phyloP scores from a whole-genome alignment of 2,888 invertebrate species.

The Danaus chrysippus region DNA sequence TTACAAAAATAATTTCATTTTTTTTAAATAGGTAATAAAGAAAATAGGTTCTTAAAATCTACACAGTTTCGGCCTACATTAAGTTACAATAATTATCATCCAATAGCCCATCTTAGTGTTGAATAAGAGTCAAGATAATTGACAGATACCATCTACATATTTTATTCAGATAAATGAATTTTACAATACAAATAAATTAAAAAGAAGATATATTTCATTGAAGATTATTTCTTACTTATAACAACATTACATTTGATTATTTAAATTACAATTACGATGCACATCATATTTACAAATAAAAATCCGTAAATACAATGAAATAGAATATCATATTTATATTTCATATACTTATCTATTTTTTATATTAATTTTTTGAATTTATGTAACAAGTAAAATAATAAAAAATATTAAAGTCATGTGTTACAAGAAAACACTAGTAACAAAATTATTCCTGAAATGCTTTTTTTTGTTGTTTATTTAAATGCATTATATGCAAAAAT shows the following conservation, averaged over 20 bases:
- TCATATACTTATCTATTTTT: conserved; percentile 1
- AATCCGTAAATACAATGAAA: conserved; percentile 2
- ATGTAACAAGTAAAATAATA: conserved; percentile 2
- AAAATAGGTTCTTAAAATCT: conserved; percentile 39
- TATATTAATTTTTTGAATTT: background rate
- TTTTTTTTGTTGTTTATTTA: background rate
- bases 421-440: background rate
- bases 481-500: conserved; percentile 6
- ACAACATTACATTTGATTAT: conserved; percentile 1
- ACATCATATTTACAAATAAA: background rate
- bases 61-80: conserved; percentile 37
- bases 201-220: background rate
- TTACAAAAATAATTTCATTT: conserved; percentile 70
- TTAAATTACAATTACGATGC: background rate
- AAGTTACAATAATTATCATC: conserved; percentile 24
- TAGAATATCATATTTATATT: conserved; percentile 4
- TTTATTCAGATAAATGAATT: background rate
- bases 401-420: background rate
- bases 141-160: background rate
- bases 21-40: conserved; percentile 41
- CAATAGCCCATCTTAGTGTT: conserved; percentile 23
- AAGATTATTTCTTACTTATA: background rate
- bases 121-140: conserved; percentile 13
- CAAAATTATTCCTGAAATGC: conserved; percentile 2
- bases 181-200: background rate